Percentiles rank a stretch among this genome's conserved stretches.
phyloP scores from a whole-genome alignment of 2,888 invertebrate genomes.

The Callyntrura guangdongensis region DNA sequence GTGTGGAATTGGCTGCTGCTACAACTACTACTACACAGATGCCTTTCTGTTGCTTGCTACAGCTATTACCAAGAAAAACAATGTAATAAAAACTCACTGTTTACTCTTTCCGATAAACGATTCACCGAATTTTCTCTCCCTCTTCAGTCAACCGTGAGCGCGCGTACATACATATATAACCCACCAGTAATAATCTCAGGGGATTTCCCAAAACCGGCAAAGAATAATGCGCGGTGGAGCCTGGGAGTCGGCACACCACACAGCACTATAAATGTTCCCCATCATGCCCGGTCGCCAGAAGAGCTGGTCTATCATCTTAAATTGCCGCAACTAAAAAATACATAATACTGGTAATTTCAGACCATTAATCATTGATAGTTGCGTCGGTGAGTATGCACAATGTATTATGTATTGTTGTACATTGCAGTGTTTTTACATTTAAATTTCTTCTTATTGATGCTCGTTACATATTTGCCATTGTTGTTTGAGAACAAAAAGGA shows the following conservation, averaged over 20 bases:
- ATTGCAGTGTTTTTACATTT: conserved; percentile 27
- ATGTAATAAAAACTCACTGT: conserved; percentile 66
- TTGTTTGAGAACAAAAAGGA: conserved; percentile 17
- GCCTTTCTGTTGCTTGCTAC: conserved; percentile 35
- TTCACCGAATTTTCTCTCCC: conserved; percentile 29
- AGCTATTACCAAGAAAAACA: conserved; percentile 57
- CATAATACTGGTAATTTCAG: conserved; percentile 56
- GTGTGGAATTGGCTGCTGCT: conserved; percentile 71
- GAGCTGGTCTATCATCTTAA: conserved; percentile 1
- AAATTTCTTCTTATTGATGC: conserved; percentile 39
- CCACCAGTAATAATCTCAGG: conserved; percentile 42
- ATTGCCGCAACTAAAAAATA: conserved; percentile 13
- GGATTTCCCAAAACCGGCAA: conserved; percentile 35
- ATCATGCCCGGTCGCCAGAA: not conserved
- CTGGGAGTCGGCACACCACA: conserved; percentile 1
- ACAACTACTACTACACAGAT: too few relatives aligned
- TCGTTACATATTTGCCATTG: conserved; percentile 30
- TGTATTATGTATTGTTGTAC: not conserved
- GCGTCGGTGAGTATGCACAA: not conserved
- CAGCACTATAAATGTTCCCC: not conserved
- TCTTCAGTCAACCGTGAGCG: not conserved
- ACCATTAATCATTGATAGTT: conserved; percentile 71
- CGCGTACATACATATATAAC: not conserved
- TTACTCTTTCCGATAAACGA: conserved; percentile 58
- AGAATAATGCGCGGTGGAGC: not conserved